These are phyloP conservation scores for Panthera tigris DNA, from an alignment of 2,113 vertebrate species.

Conservation along the genomic window DNA sequence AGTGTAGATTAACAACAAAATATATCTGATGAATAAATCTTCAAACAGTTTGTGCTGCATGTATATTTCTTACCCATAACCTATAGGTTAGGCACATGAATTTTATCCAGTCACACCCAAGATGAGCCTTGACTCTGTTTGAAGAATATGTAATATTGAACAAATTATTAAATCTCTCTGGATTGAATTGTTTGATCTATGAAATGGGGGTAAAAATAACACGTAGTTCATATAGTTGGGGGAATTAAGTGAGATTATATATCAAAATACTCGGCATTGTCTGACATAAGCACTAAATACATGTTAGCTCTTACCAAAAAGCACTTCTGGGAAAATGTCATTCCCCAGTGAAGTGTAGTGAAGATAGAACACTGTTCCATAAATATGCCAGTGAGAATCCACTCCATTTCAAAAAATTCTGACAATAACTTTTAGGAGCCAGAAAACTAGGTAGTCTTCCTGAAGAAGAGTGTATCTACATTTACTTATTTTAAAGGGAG, in stretches of 20 bases:
- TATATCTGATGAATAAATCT: background rate
- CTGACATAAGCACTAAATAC: background rate
- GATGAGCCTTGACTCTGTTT: background rate
- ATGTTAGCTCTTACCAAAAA: background rate
- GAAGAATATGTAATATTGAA: background rate
- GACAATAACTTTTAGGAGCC: background rate
- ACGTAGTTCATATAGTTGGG: background rate
- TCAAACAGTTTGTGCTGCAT: background rate
- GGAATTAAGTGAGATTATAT: background rate
- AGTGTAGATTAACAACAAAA: background rate
- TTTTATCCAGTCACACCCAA: background rate
- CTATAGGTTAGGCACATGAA: background rate
- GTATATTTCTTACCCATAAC: too few relatives aligned
- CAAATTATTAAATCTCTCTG: background rate
- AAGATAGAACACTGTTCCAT: background rate
- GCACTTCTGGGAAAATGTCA: background rate
- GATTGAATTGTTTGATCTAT: background rate
- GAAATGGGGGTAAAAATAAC: background rate
- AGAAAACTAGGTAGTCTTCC: background rate
- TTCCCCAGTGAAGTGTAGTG: background rate
- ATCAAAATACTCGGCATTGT: background rate
- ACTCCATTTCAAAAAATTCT: background rate
- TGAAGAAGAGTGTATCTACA: background rate
- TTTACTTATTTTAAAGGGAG: background rate
- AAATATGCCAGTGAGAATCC: background rate